Evolutionary conservation across 2,888 invertebrate species (phyloP), one percentile per base, ranked within the genome.

Genomic region (Stenoptilia bipunctidactyla): DNA sequence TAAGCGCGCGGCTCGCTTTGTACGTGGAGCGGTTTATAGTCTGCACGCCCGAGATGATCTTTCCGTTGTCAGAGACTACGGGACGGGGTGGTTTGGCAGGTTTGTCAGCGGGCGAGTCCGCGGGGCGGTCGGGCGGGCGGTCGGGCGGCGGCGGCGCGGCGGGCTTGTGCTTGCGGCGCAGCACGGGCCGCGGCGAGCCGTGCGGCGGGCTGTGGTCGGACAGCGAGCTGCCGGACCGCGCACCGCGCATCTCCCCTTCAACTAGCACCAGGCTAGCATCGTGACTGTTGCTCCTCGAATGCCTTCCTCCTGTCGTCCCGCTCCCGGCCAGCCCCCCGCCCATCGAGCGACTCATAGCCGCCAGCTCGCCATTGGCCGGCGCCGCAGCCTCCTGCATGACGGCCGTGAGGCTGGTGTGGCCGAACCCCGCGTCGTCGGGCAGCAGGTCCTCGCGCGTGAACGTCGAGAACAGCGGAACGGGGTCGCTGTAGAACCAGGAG

Each of bases 401-500:
- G 12, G 66, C 82, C 1, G 83, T 80, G 51, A 80, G 82, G 47
- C 59, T 67, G 1, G 69, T 62, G 50, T 80, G 79, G 0, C 83
- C 83, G 47, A 77, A 82, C 49, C 85, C 82, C 43, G 66, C 71
- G 43, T 75, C 75, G 49, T 87, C 86, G 5, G 84, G 84, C 45
- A 87, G 82, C 30, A 87, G 65, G 48, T 86, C 86, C 45, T 87
- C 86, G 50, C 83, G 85, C 48, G 85, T 80, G 53, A 89, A 85
- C 1, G 89, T 88, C 25, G 88, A 76, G 65, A 90, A 92, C 58
- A 91, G 91, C 52, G 89, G 90, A 34, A 92, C 74, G 44, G 93
- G 92, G 39, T 91, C 92, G 36, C 90, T 89, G 66, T 94, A 96
- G 61, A 95, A 91, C 87, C 90, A 90, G 58, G 94, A 92, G 34